A percentile compares a stretch with the other conserved stretches of the same genome.
phyloP scores from a whole-genome alignment of 2,888 invertebrate species.

The Drosophila helvetica region DNA sequence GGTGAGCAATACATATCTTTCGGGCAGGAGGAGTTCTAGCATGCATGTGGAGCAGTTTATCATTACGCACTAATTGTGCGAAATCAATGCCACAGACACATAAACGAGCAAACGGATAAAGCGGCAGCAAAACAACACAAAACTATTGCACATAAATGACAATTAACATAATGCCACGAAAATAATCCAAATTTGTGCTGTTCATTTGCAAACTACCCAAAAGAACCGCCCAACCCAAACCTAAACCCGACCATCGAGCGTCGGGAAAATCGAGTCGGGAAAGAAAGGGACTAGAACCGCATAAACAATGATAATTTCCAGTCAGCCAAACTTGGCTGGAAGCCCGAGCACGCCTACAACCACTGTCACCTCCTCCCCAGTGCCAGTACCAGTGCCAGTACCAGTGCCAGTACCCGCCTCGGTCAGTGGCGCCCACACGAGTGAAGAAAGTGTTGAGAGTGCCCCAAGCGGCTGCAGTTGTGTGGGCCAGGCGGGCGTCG shows the following conservation, averaged over 20 bases:
- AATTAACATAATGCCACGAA: slow-evolving; percentile 69
- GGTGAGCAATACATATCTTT: not conserved
- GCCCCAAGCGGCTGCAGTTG: slow-evolving; percentile 54
- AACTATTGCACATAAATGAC: slow-evolving; percentile 54
- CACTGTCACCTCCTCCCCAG: slow-evolving; percentile 10
- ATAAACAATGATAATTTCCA: slow-evolving; percentile 67
- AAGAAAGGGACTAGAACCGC: slow-evolving; percentile 20
- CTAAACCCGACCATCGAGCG: slow-evolving; percentile 2
- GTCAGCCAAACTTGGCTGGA: slow-evolving; percentile 65
- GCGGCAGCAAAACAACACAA: not conserved
- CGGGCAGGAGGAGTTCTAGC: slow-evolving; percentile 8
- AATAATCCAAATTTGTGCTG: slow-evolving; percentile 69
- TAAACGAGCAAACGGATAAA: slow-evolving; percentile 43
- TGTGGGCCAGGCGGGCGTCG: slow-evolving; percentile 33
- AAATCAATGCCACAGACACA: slow-evolving; percentile 70
- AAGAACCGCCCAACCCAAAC: slow-evolving; percentile 12
- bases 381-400: not conserved
- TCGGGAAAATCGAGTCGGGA: slow-evolving; percentile 5
- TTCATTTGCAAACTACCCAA: slow-evolving; percentile 51
- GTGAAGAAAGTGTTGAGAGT: slow-evolving; percentile 53
- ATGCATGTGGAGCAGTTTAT: slow-evolving; percentile 73
- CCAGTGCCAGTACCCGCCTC: not conserved
- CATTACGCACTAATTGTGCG: slow-evolving; percentile 75
- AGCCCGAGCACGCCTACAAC: slow-evolving; percentile 40
- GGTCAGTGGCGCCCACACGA: slow-evolving; percentile 39